Conservation (phyloP, 2,888 invertebrate species). For the Saturnia japonica region DNA sequence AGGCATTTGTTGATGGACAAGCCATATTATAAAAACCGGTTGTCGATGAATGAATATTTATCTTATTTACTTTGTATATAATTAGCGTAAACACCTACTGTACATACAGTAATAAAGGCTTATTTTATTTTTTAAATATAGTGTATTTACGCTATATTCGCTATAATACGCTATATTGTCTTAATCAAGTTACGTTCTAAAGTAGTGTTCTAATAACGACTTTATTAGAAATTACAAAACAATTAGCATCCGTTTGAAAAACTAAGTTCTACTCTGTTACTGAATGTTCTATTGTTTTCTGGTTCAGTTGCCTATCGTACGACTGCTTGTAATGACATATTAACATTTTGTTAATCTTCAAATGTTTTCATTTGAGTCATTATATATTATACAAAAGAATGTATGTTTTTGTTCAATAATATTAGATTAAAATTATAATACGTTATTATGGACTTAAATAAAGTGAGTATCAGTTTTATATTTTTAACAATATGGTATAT, state of each 20-base stretch:
- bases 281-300: background rate
- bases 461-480: slow-evolving; percentile 1
- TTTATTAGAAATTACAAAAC: background rate
- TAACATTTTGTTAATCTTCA: background rate
- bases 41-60: too few relatives aligned
- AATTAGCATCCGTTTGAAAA: background rate
- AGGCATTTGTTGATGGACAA: too few relatives aligned
- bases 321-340: background rate
- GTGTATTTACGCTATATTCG: too few relatives aligned
- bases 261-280: background rate
- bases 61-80: too few relatives aligned
- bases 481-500: background rate
- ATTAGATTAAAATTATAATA: background rate
- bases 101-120: too few relatives aligned
- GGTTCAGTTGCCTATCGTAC: background rate
- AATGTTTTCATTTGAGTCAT: background rate
- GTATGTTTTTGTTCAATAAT: background rate
- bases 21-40: too few relatives aligned
- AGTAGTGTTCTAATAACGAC: background rate
- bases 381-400: background rate
- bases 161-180: too few relatives aligned
- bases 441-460: background rate
- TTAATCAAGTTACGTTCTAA: background rate
- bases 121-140: too few relatives aligned
- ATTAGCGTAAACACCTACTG: too few relatives aligned